Evolutionary conservation across 2,113 vertebrate genomes (phyloP).

Genomic region (Tragulus kanchil): DNA sequence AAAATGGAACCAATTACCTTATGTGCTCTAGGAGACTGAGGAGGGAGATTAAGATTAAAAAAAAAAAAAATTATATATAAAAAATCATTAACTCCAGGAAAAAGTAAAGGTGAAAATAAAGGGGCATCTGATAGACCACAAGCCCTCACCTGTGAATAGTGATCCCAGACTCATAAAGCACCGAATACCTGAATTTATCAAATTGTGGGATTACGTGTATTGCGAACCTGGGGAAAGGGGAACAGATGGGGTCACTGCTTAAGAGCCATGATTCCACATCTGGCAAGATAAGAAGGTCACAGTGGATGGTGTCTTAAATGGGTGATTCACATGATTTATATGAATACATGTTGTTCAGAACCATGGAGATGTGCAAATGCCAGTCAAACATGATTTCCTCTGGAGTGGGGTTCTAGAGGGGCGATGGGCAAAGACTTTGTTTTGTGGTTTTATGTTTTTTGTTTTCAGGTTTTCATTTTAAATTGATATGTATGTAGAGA

Average conservation of each 20-base stretch:
- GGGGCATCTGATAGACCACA: neutral
- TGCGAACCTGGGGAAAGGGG: neutral
- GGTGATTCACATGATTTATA: too few relatives aligned
- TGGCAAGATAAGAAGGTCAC: neutral
- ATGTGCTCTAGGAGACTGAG: rapidly evolving
- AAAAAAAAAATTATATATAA: neutral
- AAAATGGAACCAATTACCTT: neutral
- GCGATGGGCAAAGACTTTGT: neutral
- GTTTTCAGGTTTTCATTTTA: neutral
- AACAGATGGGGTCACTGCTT: rapidly evolving
- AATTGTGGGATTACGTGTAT: rapidly evolving
- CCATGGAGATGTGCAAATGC: neutral
- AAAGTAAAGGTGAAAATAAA: neutral
- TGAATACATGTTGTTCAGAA: rapidly evolving
- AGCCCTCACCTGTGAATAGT: neutral
- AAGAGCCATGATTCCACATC: neutral
- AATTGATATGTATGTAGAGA: neutral
- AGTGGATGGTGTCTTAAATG: neutral
- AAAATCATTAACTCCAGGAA: neutral
- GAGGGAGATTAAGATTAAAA: neutral
- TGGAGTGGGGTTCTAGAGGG: neutral
- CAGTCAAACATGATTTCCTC: neutral
- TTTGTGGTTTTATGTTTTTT: neutral
- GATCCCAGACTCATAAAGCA: neutral
- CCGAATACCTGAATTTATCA: neutral